A percentile compares a stretch with the other conserved stretches of the same genome.
These are phyloP conservation scores for Scomber japonicus DNA, from an alignment of 2,113 vertebrate genomes.

Conservation along the genomic window DNA sequence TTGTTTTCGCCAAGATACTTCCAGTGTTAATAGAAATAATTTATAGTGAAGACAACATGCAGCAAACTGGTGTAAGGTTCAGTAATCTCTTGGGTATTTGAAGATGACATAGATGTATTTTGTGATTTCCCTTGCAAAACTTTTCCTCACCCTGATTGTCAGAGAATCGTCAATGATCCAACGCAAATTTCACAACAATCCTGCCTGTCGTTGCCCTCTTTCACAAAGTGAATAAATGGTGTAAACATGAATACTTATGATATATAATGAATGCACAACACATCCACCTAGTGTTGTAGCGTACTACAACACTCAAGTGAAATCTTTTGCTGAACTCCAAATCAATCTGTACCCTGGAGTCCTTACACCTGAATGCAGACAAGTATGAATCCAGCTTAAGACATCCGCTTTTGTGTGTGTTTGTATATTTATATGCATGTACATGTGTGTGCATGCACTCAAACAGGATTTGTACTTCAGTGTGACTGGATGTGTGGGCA, in stretches of 20 bases:
- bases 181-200: conserved; percentile 47
- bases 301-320: background rate
- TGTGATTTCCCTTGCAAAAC: background rate
- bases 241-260: background rate
- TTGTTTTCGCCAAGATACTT: background rate
- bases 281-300: background rate
- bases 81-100: background rate
- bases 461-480: background rate
- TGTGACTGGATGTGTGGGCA: background rate
- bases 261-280: background rate
- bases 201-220: conserved; percentile 24
- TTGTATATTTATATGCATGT: conserved; percentile 6
- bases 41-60: background rate
- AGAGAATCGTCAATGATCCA: conserved; percentile 18
- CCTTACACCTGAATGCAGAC: conserved; percentile 6
- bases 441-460: background rate
- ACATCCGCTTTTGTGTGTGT: background rate
- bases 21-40: background rate
- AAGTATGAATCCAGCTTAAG: background rate
- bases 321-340: background rate
- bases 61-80: background rate
- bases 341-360: background rate
- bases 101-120: background rate
- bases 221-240: conserved; percentile 17
- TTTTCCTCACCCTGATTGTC: background rate